These are phyloP conservation scores for Bombus confusus DNA, from an alignment of 1,140 invertebrate genomes.

Conservation along the genomic window DNA sequence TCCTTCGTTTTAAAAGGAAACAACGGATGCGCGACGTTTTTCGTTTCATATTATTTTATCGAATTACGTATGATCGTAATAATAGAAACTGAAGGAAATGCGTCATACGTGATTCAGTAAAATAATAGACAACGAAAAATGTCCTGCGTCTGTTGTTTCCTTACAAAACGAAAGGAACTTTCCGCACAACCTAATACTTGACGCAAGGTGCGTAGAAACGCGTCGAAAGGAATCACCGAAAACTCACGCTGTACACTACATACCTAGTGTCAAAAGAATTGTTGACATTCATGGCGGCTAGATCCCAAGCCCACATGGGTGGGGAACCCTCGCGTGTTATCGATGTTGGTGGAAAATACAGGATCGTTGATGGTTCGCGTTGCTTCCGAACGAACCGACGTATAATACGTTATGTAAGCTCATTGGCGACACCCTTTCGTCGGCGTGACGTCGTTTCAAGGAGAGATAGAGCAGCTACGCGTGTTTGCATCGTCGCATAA, in stretches of 20 bases:
- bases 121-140: no score
- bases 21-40: no score
- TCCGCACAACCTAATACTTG: no score
- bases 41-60: no score
- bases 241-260: background rate
- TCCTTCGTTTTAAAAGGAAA: no score
- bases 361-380: background rate
- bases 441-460: constrained; percentile 1
- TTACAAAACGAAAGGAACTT: no score
- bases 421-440: background rate
- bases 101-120: no score
- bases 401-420: constrained; percentile 10
- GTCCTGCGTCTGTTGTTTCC: no score
- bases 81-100: no score
- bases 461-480: constrained; percentile 1
- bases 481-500: constrained; percentile 4
- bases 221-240: background rate
- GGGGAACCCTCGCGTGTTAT: background rate
- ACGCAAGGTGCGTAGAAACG: constrained; percentile 31
- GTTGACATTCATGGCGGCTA: background rate
- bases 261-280: background rate
- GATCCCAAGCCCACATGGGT: background rate
- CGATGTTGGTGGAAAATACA: constrained; percentile 9
- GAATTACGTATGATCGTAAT: no score
- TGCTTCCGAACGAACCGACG: background rate